phyloP scores from a whole-genome alignment of 2,888 invertebrate genomes.

The Hirudinaria manillensis region DNA sequence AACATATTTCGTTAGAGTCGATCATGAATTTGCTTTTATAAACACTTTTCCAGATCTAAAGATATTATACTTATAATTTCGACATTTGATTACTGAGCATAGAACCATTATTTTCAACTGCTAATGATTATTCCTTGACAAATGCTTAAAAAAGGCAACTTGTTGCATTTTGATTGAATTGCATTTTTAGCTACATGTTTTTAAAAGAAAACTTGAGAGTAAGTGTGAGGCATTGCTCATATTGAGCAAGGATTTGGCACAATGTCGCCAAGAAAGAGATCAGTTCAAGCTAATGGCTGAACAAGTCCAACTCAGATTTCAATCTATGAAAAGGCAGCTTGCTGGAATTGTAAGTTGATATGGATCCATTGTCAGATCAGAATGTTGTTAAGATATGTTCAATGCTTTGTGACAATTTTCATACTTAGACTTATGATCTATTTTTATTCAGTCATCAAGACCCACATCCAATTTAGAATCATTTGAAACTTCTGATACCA shows the following conservation, averaged over 20 bases:
- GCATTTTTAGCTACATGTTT: constrained; percentile 33
- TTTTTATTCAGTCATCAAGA: constrained; percentile 35
- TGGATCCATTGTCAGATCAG: not conserved
- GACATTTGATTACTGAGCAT: too few relatives aligned
- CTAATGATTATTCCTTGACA: too few relatives aligned
- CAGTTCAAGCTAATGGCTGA: constrained; percentile 74
- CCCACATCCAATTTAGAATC: constrained; percentile 34
- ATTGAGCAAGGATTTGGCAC: constrained; percentile 70
- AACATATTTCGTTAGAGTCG: too few relatives aligned
- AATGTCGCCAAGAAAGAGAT: constrained; percentile 72
- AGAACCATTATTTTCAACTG: too few relatives aligned
- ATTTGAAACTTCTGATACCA: constrained; percentile 36
- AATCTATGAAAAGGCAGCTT: constrained; percentile 51
- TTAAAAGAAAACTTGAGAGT: constrained; percentile 53
- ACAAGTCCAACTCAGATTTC: constrained; percentile 62
- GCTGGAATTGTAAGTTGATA: constrained; percentile 45
- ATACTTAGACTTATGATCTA: not conserved
- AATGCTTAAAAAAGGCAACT: too few relatives aligned
- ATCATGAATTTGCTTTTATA: too few relatives aligned
- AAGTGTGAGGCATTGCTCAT: constrained; percentile 76
- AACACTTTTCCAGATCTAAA: too few relatives aligned
- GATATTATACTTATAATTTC: too few relatives aligned
- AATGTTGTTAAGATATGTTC: not conserved
- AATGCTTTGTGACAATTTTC: not conserved
- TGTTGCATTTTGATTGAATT: not conserved